Percentiles rank a stretch among this genome's conserved stretches.
Evolutionary conservation across 2,797 vertebrate species (phyloP).

Genomic region (Paguma larvata): DNA sequence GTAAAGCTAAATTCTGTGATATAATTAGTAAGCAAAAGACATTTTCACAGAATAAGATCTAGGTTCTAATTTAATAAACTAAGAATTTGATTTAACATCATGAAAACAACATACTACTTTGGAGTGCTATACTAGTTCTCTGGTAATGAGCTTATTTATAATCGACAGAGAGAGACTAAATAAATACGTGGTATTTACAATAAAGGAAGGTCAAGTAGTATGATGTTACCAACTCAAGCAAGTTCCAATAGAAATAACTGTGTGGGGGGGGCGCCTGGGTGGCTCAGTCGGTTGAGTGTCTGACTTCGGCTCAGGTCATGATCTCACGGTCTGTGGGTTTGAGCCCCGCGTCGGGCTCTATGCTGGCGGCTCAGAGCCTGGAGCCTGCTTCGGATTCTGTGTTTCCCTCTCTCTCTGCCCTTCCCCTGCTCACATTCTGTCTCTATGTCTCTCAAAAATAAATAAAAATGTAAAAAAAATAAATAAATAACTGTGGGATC

Average conservation of each 20-base stretch:
- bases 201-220: conserved; percentile 4
- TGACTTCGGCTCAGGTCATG: too few species aligned
- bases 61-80: conserved; percentile 42
- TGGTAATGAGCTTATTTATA: neutral
- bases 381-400: too few species aligned
- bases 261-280: neutral
- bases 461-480: too few species aligned
- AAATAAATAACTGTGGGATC: neutral
- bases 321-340: too few species aligned
- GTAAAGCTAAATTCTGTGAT: neutral
- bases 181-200: neutral
- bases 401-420: too few species aligned
- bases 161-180: neutral
- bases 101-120: neutral
- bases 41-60: conserved; percentile 33
- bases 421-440: too few species aligned
- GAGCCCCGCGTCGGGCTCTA: too few species aligned
- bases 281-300: too few species aligned
- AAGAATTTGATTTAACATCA: conserved; percentile 39
- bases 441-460: too few species aligned
- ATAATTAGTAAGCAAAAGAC: neutral
- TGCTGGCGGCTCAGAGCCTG: too few species aligned
- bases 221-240: neutral
- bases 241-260: neutral
- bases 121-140: neutral